A percentile compares a stretch with the other conserved stretches of the same genome.
Conservation (phyloP, 2,797 vertebrate species). For the Pelobates cultripes region DNA sequence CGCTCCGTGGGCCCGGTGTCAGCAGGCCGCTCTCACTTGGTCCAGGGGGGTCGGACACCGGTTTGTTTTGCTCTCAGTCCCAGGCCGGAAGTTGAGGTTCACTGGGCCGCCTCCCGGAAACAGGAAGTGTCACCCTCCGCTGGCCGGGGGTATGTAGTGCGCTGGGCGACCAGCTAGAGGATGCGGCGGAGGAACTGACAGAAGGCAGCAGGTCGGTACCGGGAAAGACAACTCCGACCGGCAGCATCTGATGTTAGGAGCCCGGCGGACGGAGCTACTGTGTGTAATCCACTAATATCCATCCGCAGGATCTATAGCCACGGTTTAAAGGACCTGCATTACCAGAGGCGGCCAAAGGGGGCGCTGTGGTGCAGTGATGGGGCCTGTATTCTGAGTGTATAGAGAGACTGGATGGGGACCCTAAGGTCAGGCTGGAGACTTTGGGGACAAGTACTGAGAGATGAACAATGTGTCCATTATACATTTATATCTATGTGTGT, state of each 20-base stretch:
- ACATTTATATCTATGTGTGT: no score
- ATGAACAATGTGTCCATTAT: no score
- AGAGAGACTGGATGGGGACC: no score
- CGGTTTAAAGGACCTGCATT: background rate
- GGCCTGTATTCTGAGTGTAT: no score
- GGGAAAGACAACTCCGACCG: background rate
- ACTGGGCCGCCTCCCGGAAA: conserved; percentile 8
- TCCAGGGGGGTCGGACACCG: conserved; percentile 16
- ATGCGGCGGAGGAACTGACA: background rate
- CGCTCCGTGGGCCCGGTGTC: background rate
- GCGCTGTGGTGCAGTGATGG: background rate
- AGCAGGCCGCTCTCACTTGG: background rate
- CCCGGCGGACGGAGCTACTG: conserved; percentile 13
- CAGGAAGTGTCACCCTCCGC: conserved; percentile 51
- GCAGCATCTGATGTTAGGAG: background rate
- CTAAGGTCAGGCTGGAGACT: no score
- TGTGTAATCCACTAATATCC: background rate
- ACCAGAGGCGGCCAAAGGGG: background rate
- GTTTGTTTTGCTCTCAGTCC: conserved; percentile 46
- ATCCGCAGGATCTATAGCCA: conserved; percentile 2
- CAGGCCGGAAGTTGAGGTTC: conserved; percentile 38
- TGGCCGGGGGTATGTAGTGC: conserved; percentile 12
- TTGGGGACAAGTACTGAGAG: no score
- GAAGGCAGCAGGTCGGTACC: background rate
- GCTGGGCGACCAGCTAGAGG: background rate